These are phyloP conservation scores for Synanthedon andrenaeformis DNA, from an alignment of 2,888 invertebrate species.

Conservation along the genomic window DNA sequence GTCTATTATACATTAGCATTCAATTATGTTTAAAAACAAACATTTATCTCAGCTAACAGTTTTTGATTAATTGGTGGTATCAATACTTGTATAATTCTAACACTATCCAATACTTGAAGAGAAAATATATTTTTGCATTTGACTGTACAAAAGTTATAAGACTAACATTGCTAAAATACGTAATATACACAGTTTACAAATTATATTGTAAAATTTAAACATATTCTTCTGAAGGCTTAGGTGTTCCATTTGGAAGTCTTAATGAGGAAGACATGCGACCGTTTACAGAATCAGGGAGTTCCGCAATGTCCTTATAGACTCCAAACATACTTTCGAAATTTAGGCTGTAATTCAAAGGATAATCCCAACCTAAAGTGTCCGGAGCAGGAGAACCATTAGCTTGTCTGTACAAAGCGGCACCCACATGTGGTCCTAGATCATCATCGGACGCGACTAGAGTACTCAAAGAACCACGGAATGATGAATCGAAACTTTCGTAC, in stretches of 20 bases:
- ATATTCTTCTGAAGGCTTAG: slow-evolving; percentile 91
- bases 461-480: slow-evolving; percentile 92
- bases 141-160: too few relatives aligned
- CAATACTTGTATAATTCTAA: too few relatives aligned
- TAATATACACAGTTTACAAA: too few relatives aligned
- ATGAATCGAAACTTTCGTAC: slow-evolving; percentile 93
- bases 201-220: slow-evolving; percentile 61
- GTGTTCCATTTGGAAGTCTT: slow-evolving; percentile 80
- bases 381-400: slow-evolving; percentile 83
- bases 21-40: too few relatives aligned
- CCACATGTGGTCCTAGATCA: slow-evolving; percentile 84
- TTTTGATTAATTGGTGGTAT: too few relatives aligned
- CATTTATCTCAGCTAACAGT: too few relatives aligned
- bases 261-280: slow-evolving; percentile 80
- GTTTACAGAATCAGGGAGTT: slow-evolving; percentile 86
- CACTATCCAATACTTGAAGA: too few relatives aligned
- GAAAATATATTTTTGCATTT: too few relatives aligned
- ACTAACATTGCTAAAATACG: too few relatives aligned
- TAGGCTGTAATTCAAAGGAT: slow-evolving; percentile 94
- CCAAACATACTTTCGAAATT: slow-evolving; percentile 96
- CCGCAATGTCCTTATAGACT: slow-evolving; percentile 96
- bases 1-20: too few relatives aligned
- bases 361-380: slow-evolving; percentile 92
- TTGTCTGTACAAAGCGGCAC: slow-evolving; percentile 82
- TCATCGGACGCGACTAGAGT: slow-evolving; percentile 95